Conservation (phyloP, 92 coral and sea anemone genomes). For the Epizoanthus stellaris region DNA sequence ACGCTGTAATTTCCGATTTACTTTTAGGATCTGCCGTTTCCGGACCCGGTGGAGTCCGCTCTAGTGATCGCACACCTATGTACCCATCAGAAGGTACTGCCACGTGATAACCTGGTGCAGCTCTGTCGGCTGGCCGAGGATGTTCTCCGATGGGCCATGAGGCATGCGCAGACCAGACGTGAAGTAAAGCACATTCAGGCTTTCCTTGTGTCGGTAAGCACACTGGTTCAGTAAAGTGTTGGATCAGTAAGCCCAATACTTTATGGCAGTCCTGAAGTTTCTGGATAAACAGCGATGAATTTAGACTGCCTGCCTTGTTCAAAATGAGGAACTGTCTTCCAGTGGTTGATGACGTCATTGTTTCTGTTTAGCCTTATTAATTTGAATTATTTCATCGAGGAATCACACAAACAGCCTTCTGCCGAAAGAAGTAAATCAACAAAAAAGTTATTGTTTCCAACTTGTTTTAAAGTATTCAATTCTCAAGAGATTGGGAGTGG, state of each 20-base stretch:
- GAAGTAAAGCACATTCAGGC: constrained; percentile 36
- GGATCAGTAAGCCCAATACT: neutral
- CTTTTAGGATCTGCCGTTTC: constrained; percentile 87
- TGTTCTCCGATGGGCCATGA: constrained; percentile 61
- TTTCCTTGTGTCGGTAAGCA: neutral
- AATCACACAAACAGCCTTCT: too few species aligned
- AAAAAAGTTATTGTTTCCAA: too few species aligned
- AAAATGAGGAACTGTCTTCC: neutral
- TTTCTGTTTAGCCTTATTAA: neutral
- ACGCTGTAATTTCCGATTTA: neutral
- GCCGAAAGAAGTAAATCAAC: too few species aligned
- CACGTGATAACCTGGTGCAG: constrained; percentile 46
- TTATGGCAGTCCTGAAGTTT: neutral
- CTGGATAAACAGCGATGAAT: too few species aligned
- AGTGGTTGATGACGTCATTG: neutral
- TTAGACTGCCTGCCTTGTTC: too few species aligned
- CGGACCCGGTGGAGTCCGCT: constrained; percentile 85
- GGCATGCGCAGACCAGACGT: constrained; percentile 69
- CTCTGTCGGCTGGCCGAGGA: constrained; percentile 54
- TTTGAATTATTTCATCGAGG: neutral
- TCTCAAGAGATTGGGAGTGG: too few species aligned
- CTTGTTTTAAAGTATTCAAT: too few species aligned
- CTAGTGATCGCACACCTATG: constrained; percentile 73
- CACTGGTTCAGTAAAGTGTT: neutral
- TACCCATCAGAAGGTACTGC: constrained; percentile 40